Evolutionary conservation across 2,888 invertebrate species (phyloP).

Genomic region (Vannuccia rotundouncinata): DNA sequence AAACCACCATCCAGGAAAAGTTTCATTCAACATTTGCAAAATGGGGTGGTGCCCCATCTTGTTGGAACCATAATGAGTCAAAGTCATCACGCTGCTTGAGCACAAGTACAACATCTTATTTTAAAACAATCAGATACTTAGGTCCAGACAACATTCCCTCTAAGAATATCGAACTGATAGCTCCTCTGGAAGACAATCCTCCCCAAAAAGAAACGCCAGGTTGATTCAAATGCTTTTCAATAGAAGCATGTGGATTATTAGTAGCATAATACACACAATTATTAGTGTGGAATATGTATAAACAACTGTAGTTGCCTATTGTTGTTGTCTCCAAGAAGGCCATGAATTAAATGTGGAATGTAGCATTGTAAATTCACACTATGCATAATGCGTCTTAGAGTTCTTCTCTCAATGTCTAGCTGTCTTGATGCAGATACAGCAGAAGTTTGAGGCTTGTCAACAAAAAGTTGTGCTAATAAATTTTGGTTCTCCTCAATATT

Average conservation of each 20-base stretch:
- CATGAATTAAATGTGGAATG: slow-evolving; percentile 14
- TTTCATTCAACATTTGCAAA: not conserved
- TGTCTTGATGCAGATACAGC: slow-evolving; percentile 20
- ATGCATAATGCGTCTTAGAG: not conserved
- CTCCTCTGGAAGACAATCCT: not conserved
- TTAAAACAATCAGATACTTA: not conserved
- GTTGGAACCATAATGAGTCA: not conserved
- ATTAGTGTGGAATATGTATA: not conserved
- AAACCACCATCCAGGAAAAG: not conserved
- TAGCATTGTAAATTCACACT: not conserved
- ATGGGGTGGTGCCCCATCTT: not conserved
- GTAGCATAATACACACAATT: not conserved
- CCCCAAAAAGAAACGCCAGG: not conserved
- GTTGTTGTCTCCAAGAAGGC: not conserved
- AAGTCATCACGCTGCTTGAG: too few species aligned
- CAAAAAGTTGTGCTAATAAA: not conserved
- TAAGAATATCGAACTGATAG: not conserved
- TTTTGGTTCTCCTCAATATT: not conserved
- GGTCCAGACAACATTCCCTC: not conserved
- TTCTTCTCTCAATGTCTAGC: not conserved
- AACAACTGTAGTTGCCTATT: not conserved
- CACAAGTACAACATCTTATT: too few species aligned
- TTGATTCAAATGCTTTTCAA: not conserved
- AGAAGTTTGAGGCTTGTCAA: slow-evolving; percentile 18
- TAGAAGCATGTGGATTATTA: slow-evolving; percentile 7